phyloP scores from a whole-genome alignment of 64 coral and sea anemone species.

The Acropora tenuis region DNA sequence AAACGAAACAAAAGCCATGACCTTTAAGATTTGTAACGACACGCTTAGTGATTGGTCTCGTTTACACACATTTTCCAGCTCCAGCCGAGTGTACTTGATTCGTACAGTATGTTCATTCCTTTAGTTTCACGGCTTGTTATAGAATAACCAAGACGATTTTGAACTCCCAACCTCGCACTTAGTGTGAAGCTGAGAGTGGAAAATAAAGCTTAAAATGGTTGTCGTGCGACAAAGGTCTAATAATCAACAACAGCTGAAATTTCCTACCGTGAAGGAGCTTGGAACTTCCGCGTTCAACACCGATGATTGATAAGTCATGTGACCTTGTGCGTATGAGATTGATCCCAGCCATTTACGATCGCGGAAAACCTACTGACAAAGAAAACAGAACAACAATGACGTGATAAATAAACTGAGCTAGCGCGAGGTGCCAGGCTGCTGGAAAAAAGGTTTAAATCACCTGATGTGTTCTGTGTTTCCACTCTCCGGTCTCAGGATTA shows the following conservation, averaged over 20 bases:
- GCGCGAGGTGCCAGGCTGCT: no score
- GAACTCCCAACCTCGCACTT: no score
- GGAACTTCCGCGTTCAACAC: background rate
- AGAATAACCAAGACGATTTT: no score
- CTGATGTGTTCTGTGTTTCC: slow-evolving; percentile 89
- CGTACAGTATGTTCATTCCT: no score
- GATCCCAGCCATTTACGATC: slow-evolving; percentile 96
- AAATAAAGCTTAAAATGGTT: no score
- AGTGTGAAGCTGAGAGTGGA: no score
- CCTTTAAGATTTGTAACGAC: background rate
- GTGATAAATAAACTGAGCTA: no score
- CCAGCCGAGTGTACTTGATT: no score
- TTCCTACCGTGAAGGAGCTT: slow-evolving; percentile 17
- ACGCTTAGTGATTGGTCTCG: no score
- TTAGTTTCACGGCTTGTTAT: no score
- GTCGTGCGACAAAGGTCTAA: no score
- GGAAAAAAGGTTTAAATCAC: background rate
- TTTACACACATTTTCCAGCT: no score
- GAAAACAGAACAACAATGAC: background rate
- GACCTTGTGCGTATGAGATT: slow-evolving; percentile 83
- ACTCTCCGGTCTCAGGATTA: slow-evolving; percentile 98
- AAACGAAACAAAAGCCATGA: background rate
- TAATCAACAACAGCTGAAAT: background rate
- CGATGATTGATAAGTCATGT: slow-evolving; percentile 87
- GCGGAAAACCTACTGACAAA: slow-evolving; percentile 69